Base-by-base conservation (phyloP, 2,113 vertebrate species). In the Ageneiosus marmoratus region DNA sequence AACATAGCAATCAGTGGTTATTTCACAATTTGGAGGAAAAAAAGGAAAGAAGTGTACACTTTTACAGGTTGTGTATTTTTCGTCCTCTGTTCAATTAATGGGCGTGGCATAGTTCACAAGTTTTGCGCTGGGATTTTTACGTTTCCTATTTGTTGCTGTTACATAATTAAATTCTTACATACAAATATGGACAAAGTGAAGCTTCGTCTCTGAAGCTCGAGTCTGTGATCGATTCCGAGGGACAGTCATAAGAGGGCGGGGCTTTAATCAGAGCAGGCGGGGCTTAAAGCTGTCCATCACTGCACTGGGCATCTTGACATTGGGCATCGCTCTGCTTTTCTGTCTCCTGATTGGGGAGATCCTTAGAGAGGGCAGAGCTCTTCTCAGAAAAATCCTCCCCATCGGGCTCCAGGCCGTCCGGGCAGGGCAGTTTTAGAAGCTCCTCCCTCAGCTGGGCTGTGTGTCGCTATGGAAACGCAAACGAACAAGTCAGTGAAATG, bases 1-100 rank as follows among this genome's bases (percentile, higher is more conserved):
- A 97, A 97, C 97, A 98, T 96, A 98, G 96, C 97, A 96, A 97
- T 98, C 96, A 99, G 97, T 99, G 97, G 97, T 98, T 99, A 93
- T 94, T 95, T 97, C 96, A 99, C 97, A 98, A 97, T 95, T 97
- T 95, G 96, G 96, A 96, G 96, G 94, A 96, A 96, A 96, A 97
- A 96, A 96, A 95, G 96, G 98, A 96, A 96, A 95, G 98, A 98
- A 97, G 96, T 98, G 97, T 97, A 98, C 96, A 99, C 96, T 96
- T 98, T 95, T 98, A 98, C 96, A 98, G 94, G 97, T 98, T 94
- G 90, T 93, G 94, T 93, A 63, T 95, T 67, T 94, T 62, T 95
- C 94, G 92, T 94, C 91, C 91, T 95, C 95, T 94, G 94, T 95
- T 95, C 93, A 8, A 93, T 94, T 63, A 95, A 95, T 93, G 96